Evolutionary conservation across 2,888 invertebrate genomes (phyloP), one percentile per base, ranked within the genome.

Genomic region (Agonopterix heracliana): DNA sequence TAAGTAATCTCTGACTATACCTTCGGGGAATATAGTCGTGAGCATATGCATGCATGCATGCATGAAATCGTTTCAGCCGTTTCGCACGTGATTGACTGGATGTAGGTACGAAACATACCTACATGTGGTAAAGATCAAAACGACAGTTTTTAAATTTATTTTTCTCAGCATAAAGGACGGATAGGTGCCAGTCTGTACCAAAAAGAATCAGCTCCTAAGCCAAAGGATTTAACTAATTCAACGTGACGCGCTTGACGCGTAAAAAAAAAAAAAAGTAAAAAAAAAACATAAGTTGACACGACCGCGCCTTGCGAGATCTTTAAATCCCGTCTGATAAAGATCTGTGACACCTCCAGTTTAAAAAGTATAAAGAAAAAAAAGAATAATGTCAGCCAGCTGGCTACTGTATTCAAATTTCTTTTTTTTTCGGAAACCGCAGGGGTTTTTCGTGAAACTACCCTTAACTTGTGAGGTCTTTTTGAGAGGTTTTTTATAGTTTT

Each of bases 341-440:
- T 86, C 87, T 77, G 85, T 86, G 87, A 85, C 85, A 87, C 80
- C 72, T 82, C 68, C 53, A 61, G 60, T 68, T 63, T 62, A 65
- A 66, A 70, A 67, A 54, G 52, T 59, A 56, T 66, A 65, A 66
- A 62, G 63, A 68, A 71, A 69, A 68, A 70, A 71, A 69, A 68
- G 70, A 71, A 73, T 70, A 74, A 60, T 68, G 69, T 68, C 67
- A 69, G 60, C 63, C 68, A 60, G 66, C 74, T 38, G 74, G 41
- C 87, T 87, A 85, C 87, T 85, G 87, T 87, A 86, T 87, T 86
- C 73, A 85, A 87, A 87, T 84, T 56, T 52, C 57, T 67, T 77
- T 78, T 78, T 74, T 71, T 74, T 66, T 54, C 55, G 67, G 66
- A 75, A 70, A 74, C 76, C 1, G 26, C 71, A 68, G 74, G 63